phyloP scores from a whole-genome alignment of 2,888 invertebrate species.

The Zeuzera pyrina region DNA sequence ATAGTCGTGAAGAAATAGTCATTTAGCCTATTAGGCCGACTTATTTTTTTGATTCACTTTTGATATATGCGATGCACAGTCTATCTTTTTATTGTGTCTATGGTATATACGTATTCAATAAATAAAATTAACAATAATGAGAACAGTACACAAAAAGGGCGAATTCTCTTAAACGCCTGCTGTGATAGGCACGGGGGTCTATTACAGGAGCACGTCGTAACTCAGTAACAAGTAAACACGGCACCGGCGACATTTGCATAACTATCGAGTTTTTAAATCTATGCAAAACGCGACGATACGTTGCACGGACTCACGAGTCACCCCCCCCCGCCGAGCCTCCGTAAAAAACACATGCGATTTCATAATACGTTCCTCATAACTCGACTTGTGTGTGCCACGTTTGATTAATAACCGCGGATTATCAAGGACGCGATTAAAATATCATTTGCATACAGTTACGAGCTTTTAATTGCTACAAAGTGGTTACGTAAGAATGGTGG shows the following conservation, averaged over 20 bases:
- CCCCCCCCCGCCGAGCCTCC: conserved; percentile 27
- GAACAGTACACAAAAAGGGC: conserved; percentile 25
- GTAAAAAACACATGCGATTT: conserved; percentile 57
- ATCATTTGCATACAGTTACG: conserved; percentile 24
- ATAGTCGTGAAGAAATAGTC: no score
- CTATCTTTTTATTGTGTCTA: no score
- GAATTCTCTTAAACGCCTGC: conserved; percentile 44
- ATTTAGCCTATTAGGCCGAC: no score
- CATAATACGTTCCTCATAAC: conserved; percentile 41
- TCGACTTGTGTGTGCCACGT: conserved; percentile 27
- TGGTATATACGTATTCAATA: no score
- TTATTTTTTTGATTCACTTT: no score
- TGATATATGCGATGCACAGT: no score
- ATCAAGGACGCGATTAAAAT: conserved; percentile 35
- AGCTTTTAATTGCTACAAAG: conserved; percentile 19
- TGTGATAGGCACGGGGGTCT: conserved; percentile 53
- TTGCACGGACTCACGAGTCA: conserved; percentile 52
- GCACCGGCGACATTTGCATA: conserved; percentile 61
- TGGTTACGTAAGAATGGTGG: conserved; percentile 34
- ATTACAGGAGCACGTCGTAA: conserved; percentile 62
- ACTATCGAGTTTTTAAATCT: conserved; percentile 72
- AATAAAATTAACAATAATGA: no score
- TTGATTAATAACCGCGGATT: conserved; percentile 51
- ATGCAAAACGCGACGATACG: conserved; percentile 71
- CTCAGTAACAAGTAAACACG: conserved; percentile 69